These are phyloP conservation scores for Cosmorhoe ocellata DNA, from an alignment of 2,888 invertebrate species.

Conservation along the genomic window DNA sequence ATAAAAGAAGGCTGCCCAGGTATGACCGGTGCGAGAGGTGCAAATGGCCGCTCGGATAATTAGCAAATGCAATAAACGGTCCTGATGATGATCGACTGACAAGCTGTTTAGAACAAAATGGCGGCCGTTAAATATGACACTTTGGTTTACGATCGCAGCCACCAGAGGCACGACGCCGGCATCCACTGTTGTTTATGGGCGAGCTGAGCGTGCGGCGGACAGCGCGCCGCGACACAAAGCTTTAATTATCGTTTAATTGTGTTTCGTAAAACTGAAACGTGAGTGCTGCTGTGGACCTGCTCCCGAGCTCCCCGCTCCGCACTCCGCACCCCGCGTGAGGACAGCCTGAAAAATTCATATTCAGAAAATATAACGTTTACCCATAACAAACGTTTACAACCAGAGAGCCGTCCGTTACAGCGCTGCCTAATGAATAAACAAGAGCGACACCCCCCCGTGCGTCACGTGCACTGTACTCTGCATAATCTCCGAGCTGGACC, in stretches of 20 bases:
- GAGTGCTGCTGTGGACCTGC: no score
- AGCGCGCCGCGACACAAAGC: conserved; percentile 21
- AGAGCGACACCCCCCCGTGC: conserved; percentile 13
- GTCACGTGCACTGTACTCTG: not conserved
- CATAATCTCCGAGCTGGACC: not conserved
- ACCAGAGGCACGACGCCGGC: conserved; percentile 3
- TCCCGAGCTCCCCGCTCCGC: no score
- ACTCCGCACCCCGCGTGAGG: no score
- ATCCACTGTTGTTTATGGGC: conserved; percentile 15
- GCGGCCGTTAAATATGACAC: conserved; percentile 12
- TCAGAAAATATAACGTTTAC: no score
- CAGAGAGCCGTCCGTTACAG: conserved; percentile 1
- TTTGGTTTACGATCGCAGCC: conserved; percentile 9
- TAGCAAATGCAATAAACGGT: conserved; percentile 2
- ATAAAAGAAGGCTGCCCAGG: no score
- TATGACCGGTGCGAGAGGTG: no score
- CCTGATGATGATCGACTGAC: conserved; percentile 7
- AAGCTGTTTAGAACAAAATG: conserved; percentile 12
- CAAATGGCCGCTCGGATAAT: no score
- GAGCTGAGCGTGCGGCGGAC: conserved; percentile 8
- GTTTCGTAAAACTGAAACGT: conserved; percentile 20
- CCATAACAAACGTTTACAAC: conserved; percentile 11
- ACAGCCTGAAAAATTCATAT: no score
- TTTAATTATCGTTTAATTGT: conserved; percentile 22
- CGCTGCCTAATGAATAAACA: conserved; percentile 19